Percentiles rank a stretch among this genome's conserved stretches.
Evolutionary conservation across 2,888 invertebrate species (phyloP).

Genomic region (Scelioninae gen. 1): DNA sequence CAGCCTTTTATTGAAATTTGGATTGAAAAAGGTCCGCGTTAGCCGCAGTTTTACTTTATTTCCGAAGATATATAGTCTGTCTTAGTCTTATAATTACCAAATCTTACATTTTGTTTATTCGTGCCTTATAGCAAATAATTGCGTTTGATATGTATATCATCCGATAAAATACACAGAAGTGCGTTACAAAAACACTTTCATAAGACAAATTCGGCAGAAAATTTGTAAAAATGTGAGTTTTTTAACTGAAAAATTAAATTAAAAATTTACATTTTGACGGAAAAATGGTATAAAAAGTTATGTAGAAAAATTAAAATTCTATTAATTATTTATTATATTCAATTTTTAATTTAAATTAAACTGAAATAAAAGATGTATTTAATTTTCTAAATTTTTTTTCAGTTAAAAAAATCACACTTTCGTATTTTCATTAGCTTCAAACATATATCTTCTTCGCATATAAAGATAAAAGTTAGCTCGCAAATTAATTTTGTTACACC

Average conservation of each 20-base stretch:
- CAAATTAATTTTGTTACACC: constrained; percentile 33
- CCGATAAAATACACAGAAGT: constrained; percentile 76
- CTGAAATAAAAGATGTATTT: too few species aligned
- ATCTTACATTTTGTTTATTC: constrained; percentile 38
- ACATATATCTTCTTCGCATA: background rate
- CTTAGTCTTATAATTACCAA: constrained; percentile 30
- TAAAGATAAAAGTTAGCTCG: background rate
- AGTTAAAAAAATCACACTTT: background rate
- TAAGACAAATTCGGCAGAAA: constrained; percentile 12
- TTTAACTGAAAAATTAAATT: too few species aligned
- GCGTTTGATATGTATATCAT: constrained; percentile 74
- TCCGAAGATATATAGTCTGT: constrained; percentile 23
- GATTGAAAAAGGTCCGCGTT: constrained; percentile 13
- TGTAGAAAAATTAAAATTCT: too few species aligned
- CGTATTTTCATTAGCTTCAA: background rate
- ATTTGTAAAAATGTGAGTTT: constrained; percentile 1
- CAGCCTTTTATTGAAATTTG: constrained; percentile 17
- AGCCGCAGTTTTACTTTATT: constrained; percentile 17
- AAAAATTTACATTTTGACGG: too few species aligned
- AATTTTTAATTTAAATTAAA: too few species aligned
- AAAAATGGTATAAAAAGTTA: too few species aligned
- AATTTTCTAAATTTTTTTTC: too few species aligned
- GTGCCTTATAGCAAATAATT: constrained; percentile 45
- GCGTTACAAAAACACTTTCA: constrained; percentile 55
- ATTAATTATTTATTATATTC: too few species aligned